Evolutionary conservation across 2,797 vertebrate species (phyloP), one percentile per base, ranked within the genome.

Genomic region (Geotrypetes seraphini): DNA sequence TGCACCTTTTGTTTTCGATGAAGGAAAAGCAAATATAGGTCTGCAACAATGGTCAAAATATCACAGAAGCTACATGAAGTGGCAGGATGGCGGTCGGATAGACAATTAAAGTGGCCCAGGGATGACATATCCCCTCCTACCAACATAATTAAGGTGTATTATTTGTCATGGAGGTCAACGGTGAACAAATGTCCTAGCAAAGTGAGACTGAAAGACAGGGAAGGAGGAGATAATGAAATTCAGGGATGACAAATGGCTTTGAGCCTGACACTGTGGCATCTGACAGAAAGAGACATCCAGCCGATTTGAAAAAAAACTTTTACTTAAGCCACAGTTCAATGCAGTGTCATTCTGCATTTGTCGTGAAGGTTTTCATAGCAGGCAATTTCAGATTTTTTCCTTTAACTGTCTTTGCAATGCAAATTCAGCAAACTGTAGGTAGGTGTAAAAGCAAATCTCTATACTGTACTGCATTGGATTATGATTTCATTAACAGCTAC

Each of bases 81-180:
- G 76, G 77, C 76, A 81, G 78, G 84, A 86, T 70, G 73, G 68
- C 71, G 85, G 91, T 91, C 81, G 83, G 81, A 86, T 79, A 92
- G 89, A 97, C 90, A 87, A 91, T 95, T 92, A 90, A 87, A 89
- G 86, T 86, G 86, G 86, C 83, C 84, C 64, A 57, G 77, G 77
- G 84, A 85, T 96, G 91, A 95, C 92, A 94, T 88, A 84, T 87
- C 78, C 84, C 87, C 84, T 85, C 66, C 76, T 72, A 71, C 85
- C 90, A 89, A 97, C 92, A 97, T 98, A 97, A 97, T 98, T 95
- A 93, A 97, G 91, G 92, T 91, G 88, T 87, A 84, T 89, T 85
- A 86, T 85, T 85, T 95, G 92, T 96, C 91, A 92, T 79, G 60
- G 79, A 87, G 91, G 92, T 97, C 93, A 94, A 83, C 72, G 67